Evolutionary conservation across 2,888 invertebrate genomes (phyloP), one percentile per base, ranked within the genome.

Genomic region (Meganola albula): DNA sequence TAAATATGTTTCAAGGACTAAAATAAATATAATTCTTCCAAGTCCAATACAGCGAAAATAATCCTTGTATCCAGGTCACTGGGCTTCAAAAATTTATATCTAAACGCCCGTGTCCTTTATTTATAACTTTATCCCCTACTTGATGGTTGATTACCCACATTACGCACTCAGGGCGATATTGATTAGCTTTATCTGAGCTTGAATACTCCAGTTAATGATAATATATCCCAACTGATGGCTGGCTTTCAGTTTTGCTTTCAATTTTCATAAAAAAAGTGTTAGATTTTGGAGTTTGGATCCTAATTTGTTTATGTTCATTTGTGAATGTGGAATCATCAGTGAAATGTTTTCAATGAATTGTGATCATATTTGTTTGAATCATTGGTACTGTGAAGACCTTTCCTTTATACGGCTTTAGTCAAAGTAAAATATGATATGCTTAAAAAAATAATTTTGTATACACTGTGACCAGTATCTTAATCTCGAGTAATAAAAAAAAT

Each of bases 121-220:
- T 59, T 63, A 59, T 70, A 69, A 45, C 45, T 43, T 40, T 10
- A 25, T 50, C 70, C 66, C 62, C 60, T 43, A 28, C 48, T 48
- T 39, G 56, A 60, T 65, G 77, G 64, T 62, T 72, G 79, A 77
- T 75, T 79, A 73, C 53, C 55, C 62, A 53, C 59, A 36, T 36
- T 57, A 72, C 69, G 61, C 65, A 62, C 63, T 56, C 53, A 45
- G 51, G 55, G 52, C 51, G 58, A 56, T 79, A 82, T 82, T 65
- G 79, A 82, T 82, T 77, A 58, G 53, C 56, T 58, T 73, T 78
- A 78, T 80, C 77, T 74, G 60, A 58, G 47, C 43, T 60, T 53
- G 49, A 56, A 61, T 53, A 64, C 52, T 69, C 71, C 78, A 83
- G 82, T 80, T 57, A 58, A 62, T 70, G 74, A 76, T 80, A 78